Percentiles rank a stretch among this genome's conserved stretches.
Conservation (phyloP, 2,888 invertebrate species). For the Trisateles emortualis region DNA sequence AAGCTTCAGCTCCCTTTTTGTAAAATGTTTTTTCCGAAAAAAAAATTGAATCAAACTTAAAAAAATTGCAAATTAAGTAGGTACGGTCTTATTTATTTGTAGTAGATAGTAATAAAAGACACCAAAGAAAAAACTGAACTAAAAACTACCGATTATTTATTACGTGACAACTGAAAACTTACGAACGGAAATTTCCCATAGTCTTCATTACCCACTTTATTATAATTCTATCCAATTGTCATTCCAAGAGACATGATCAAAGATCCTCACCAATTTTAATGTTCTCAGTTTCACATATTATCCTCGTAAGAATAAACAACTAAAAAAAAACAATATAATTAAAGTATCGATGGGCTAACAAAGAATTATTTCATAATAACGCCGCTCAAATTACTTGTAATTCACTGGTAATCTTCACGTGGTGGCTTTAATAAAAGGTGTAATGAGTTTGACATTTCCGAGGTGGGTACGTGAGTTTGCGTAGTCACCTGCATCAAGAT, state of each 20-base stretch:
- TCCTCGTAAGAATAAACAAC: constrained; percentile 11
- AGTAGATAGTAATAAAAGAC: too few relatives aligned
- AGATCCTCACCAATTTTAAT: constrained; percentile 8
- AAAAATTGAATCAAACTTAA: too few relatives aligned
- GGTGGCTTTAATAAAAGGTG: constrained; percentile 22
- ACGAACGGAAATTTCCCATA: too few relatives aligned
- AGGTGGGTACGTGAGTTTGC: constrained; percentile 32
- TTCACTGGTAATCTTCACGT: constrained; percentile 31
- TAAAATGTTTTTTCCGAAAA: too few relatives aligned
- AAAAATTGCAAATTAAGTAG: too few relatives aligned
- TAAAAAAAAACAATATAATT: constrained; percentile 28
- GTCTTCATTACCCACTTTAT: too few relatives aligned
- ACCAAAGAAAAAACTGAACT: too few relatives aligned
- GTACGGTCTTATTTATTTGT: too few relatives aligned
- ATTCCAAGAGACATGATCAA: background rate
- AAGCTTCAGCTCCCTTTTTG: too few relatives aligned
- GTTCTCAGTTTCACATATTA: constrained; percentile 26
- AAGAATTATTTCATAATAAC: constrained; percentile 39
- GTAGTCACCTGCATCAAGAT: constrained; percentile 26
- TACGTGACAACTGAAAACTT: too few relatives aligned
- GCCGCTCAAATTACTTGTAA: constrained; percentile 32
- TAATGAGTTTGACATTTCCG: constrained; percentile 45
- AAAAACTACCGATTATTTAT: too few relatives aligned
- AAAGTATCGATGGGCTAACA: constrained; percentile 36
- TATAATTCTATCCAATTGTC: background rate